Percentiles rank a stretch among this genome's conserved stretches.
These are phyloP conservation scores for Odocoileus virginianus DNA, from an alignment of 2,113 vertebrate genomes.

Conservation along the genomic window DNA sequence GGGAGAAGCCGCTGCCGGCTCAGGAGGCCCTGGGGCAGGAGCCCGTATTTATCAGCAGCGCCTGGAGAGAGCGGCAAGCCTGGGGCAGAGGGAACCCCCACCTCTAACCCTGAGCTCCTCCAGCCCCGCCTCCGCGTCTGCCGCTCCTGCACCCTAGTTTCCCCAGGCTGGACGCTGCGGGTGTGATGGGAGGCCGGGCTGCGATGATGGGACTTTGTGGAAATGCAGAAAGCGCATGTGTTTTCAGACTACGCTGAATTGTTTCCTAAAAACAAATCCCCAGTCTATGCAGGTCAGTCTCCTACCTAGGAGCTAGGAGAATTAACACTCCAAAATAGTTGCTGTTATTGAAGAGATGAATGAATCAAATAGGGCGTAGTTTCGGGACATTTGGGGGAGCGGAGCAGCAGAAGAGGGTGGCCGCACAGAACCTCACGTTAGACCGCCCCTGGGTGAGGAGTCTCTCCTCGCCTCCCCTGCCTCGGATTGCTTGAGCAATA, in stretches of 20 bases:
- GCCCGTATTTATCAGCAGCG: slow-evolving; percentile 26
- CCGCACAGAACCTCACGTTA: background rate
- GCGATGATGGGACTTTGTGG: background rate
- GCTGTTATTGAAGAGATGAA: background rate
- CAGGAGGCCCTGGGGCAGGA: slow-evolving; percentile 32
- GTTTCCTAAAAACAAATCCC: background rate
- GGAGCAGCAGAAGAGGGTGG: background rate
- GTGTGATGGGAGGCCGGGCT: background rate
- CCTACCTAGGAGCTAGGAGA: background rate
- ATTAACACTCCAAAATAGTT: background rate
- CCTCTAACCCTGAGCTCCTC: background rate
- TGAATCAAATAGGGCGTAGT: background rate
- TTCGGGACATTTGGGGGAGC: background rate
- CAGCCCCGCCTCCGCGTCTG: background rate
- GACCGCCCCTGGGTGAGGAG: too few relatives aligned
- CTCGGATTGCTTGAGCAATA: background rate
- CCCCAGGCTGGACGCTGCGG: background rate
- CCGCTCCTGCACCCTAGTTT: background rate
- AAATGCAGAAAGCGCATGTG: background rate
- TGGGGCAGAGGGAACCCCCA: background rate
- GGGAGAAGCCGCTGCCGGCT: background rate
- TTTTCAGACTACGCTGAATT: background rate
- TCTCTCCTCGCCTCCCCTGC: background rate
- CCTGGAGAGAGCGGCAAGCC: background rate
- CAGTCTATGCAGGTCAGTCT: background rate